Base-by-base conservation (phyloP, 2,797 vertebrate genomes). In the Clarias pachynema region DNA sequence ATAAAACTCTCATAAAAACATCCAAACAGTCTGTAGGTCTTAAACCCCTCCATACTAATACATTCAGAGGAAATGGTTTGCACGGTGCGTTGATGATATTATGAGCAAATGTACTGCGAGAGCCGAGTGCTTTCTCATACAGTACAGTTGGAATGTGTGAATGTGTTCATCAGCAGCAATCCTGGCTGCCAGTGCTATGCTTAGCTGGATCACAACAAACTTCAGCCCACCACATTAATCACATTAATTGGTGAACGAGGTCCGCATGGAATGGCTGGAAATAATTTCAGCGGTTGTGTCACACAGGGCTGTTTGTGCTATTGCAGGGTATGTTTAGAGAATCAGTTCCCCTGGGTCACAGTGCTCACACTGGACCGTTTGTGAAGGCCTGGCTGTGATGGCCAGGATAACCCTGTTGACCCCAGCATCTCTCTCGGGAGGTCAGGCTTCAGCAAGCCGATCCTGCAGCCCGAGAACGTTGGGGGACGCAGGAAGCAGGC, bases 401-500 rank as follows among this genome's bases (percentile, higher is more conserved):
- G 81, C 81, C 82, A 62, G 78, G 83, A 87, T 87, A 89, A 90
- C 87, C 88, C 63, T 7, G 37, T 57, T 62, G 60, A 88, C 83
- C 85, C 84, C 81, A 77, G 73, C 44, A 29, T 69, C 84, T 87
- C 87, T 90, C 80, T 72, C 20, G 81, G 79, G 87, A 88, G 86
- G 85, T 87, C 87, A 86, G 83, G 53, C 77, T 81, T 90, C 88
- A 89, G 86, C 73, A 69, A 85, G 81, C 85, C 83, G 87, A 86
- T 87, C 85, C 68, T 83, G 86, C 85, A 87, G 88, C 84, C 77
- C 53, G 84, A 82, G 74, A 59, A 87, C 14, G 80, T 63, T 70
- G 79, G 79, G 80, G 85, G 81, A 63, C 78, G 87, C 91, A 90
- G 91, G 92, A 92, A 92, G 82, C 90, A 88, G 90, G 85, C 87